Evolutionary conservation across 1,140 invertebrate species (phyloP).

Genomic region (Lethrus apterus): DNA sequence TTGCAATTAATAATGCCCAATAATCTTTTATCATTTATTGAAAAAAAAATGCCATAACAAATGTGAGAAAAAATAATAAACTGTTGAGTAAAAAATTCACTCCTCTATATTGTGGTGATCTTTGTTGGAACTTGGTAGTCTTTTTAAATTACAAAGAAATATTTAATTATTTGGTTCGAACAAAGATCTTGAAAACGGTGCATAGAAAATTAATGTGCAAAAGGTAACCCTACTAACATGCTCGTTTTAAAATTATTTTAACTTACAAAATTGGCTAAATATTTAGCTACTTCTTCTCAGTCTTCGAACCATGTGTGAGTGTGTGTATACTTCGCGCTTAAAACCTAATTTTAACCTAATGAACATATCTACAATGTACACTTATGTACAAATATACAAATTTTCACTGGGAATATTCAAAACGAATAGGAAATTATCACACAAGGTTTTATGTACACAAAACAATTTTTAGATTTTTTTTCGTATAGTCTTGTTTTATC

Average conservation of each 20-base stretch:
- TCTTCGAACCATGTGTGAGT: constrained; percentile 13
- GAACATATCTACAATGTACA: no score
- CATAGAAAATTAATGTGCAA: constrained; percentile 6
- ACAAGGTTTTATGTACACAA: constrained; percentile 12
- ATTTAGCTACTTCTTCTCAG: constrained; percentile 13
- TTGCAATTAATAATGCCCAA: no score
- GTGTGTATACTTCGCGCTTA: constrained; percentile 14
- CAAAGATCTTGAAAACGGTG: background rate
- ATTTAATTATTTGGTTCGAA: background rate
- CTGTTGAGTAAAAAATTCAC: background rate
- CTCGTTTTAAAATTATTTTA: constrained; percentile 5
- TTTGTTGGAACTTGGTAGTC: background rate
- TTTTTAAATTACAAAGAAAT: background rate
- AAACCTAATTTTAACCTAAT: constrained; percentile 5
- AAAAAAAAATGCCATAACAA: no score
- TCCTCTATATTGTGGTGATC: background rate
- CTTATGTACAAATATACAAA: constrained; percentile 11
- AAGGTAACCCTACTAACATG: constrained; percentile 5
- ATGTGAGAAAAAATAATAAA: background rate
- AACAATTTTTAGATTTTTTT: background rate
- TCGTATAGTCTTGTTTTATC: background rate
- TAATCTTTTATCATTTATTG: no score
- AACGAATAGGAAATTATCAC: no score
- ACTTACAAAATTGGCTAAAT: constrained; percentile 12
- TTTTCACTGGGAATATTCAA: constrained; percentile 11